Conservation (phyloP, 2,113 vertebrate genomes). For the Pristiophorus japonicus region DNA sequence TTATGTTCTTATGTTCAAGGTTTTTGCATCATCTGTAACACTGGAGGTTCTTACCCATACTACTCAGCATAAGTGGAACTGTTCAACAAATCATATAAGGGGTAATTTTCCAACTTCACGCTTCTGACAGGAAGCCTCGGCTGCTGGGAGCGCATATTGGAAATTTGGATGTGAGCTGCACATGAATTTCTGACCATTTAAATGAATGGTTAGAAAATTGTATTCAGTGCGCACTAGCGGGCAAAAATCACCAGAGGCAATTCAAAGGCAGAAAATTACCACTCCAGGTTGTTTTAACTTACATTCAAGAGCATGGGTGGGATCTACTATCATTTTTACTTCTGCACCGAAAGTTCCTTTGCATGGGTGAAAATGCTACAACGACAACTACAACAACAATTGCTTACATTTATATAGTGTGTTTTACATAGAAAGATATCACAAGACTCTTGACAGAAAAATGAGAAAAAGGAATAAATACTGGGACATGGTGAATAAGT, state of each 20-base stretch:
- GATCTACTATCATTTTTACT: neutral
- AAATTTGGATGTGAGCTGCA: neutral
- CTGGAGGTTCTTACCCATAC: neutral
- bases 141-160: neutral
- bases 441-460: neutral
- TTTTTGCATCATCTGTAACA: neutral
- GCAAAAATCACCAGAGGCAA: neutral
- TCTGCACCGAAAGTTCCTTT: neutral
- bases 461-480: neutral
- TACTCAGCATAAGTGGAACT: neutral
- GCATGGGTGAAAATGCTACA: neutral
- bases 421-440: neutral
- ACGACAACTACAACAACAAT: neutral
- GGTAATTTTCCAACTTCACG: neutral
- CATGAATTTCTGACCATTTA: neutral
- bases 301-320: neutral
- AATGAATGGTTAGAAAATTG: neutral
- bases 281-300: no score
- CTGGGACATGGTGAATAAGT: neutral
- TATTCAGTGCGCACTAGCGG: neutral
- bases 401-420: neutral
- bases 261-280: neutral
- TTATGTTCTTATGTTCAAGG: neutral
- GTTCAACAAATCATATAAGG: slow-evolving; percentile 4
- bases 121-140: neutral